Base-by-base conservation (phyloP, 2,113 vertebrate species). In the Cromileptes altivelis region DNA sequence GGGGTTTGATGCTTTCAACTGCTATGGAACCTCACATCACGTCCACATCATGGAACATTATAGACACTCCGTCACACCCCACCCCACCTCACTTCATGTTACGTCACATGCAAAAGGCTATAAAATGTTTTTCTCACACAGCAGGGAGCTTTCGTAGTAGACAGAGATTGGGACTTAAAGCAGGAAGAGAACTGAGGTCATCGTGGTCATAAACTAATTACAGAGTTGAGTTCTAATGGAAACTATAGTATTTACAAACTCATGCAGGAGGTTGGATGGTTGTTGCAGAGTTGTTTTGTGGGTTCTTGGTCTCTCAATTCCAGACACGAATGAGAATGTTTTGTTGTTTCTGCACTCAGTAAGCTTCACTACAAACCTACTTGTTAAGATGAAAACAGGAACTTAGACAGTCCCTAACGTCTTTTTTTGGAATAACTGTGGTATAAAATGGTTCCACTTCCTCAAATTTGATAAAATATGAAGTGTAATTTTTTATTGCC, bases 91-190 rank as follows among this genome's bases (percentile, higher is more conserved):
- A 12, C 76, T 58, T 47, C 10, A 25, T 23, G 37, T 76, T 57
- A 68, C 3, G 1, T 76, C 65, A 73, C 30, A 67, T 27, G 15
- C 4, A 18, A 42, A 13, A 64, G 50, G 30, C 30, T 19, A 4
- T 47, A 33, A 69, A n/a, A 47, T 56, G 45, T 50, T 52, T 75
- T 60, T 57, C 27, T 68, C 11, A 70, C 57, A 62, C n/a, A 50
- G 58, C 17, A 30, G 45, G 9, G 5, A 56, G 6, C 10, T 30
- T 61, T 79, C 2, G 2, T 49, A 15, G n/a, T 50, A 64, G 27
- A 50, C 6, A 18, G 47, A 67, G 15, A 23, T 63, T 13, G 27
- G 27, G 30, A 50, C 18, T 60, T 12, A 55, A 3, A 71, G 7
- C 17, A 53, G 4, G 15, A 52, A 21, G 19, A 61, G 18, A 27